These are phyloP conservation scores for Tenebrosternarchus preto DNA, from an alignment of 2,113 vertebrate species.

Conservation along the genomic window DNA sequence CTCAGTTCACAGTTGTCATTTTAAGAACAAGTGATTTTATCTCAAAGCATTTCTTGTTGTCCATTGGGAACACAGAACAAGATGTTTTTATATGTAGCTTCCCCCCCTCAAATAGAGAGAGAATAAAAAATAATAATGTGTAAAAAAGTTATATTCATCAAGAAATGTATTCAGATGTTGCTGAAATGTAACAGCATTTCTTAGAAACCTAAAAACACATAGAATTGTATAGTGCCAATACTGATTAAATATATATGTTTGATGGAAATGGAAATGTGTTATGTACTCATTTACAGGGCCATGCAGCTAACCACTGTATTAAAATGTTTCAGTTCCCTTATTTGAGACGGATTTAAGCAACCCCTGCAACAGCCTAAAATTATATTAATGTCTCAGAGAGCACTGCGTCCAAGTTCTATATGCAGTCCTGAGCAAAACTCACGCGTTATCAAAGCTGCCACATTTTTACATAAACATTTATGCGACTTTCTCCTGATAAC, in stretches of 20 bases:
- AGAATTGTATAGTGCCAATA: neutral
- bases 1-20: neutral
- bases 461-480: neutral
- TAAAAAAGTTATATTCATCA: constrained; percentile 1
- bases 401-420: no score
- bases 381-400: neutral
- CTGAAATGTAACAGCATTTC: neutral
- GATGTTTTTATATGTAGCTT: neutral
- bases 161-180: neutral
- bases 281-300: constrained; percentile 11
- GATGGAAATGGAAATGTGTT: neutral
- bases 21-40: constrained; percentile 21
- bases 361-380: neutral
- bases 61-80: constrained; percentile 2
- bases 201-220: neutral
- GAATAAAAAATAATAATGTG: neutral
- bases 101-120: no score
- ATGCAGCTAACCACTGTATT: neutral
- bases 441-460: neutral
- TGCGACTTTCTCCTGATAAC: neutral
- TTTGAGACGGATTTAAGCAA: neutral
- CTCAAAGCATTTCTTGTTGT: constrained; percentile 34
- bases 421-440: neutral
- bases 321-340: constrained; percentile 31
- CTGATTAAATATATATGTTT: neutral